A percentile compares a stretch with the other conserved stretches of the same genome.
phyloP scores from a whole-genome alignment of 2,797 vertebrate species.

The Sternotherus odoratus region DNA sequence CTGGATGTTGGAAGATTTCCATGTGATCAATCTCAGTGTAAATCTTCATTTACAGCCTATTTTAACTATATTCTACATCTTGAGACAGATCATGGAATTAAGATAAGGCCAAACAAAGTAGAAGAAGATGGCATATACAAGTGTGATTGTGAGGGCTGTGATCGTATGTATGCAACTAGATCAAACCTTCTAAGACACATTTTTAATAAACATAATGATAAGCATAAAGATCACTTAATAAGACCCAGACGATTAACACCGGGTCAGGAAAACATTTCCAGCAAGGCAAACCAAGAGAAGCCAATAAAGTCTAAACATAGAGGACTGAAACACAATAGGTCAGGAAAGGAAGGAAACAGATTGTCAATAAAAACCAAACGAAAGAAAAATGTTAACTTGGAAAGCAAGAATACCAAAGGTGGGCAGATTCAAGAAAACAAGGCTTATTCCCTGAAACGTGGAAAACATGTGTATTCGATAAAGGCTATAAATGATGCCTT shows the following conservation, averaged over 20 bases:
- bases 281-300: slow-evolving; percentile 86
- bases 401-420: slow-evolving; percentile 79
- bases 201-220: slow-evolving; percentile 96
- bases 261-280: slow-evolving; percentile 84
- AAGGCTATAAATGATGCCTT: slow-evolving; percentile 92
- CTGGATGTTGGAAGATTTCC: slow-evolving; percentile 87
- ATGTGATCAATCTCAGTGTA: slow-evolving; percentile 92
- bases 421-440: slow-evolving; percentile 88
- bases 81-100: slow-evolving; percentile 87
- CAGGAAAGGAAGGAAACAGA: slow-evolving; percentile 86
- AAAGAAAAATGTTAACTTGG: slow-evolving; percentile 76
- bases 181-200: slow-evolving; percentile 95
- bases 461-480: slow-evolving; percentile 87
- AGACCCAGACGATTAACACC: slow-evolving; percentile 84
- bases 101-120: slow-evolving; percentile 78
- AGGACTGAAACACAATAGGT: slow-evolving; percentile 79
- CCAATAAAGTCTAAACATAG: slow-evolving; percentile 79
- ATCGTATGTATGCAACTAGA: slow-evolving; percentile 94
- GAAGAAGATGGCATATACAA: slow-evolving; percentile 88
- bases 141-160: slow-evolving; percentile 94
- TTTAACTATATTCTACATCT: slow-evolving; percentile 91
- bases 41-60: slow-evolving; percentile 86
- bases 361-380: slow-evolving; percentile 83
- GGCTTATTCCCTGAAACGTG: slow-evolving; percentile 81
- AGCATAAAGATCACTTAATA: slow-evolving; percentile 90